Conservation (phyloP, 1,140 invertebrate genomes). For the Nixonia krombeini region DNA sequence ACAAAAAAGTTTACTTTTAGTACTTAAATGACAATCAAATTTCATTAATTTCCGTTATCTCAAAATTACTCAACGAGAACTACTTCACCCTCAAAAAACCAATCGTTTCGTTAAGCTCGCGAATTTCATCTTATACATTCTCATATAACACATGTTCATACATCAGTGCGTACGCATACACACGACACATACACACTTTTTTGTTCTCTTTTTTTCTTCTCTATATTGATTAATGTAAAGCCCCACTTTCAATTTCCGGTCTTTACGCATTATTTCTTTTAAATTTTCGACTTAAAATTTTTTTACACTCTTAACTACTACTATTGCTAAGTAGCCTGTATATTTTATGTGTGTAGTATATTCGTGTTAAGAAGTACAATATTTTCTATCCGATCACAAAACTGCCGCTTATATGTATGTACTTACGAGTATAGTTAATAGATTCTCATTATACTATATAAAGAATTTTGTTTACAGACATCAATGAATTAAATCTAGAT, state of each 20-base stretch:
- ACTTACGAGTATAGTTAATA: conserved; percentile 3
- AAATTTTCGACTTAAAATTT: neutral
- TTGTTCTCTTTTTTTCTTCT: neutral
- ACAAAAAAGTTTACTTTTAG: too few relatives aligned
- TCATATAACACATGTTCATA: too few relatives aligned
- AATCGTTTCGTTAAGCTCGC: too few relatives aligned
- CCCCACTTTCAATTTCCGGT: neutral
- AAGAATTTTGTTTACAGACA: conserved; percentile 38
- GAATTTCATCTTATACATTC: neutral
- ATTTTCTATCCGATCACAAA: conserved; percentile 3
- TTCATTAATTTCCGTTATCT: too few relatives aligned
- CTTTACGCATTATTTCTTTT: neutral
- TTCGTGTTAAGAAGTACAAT: neutral
- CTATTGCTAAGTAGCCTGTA: conserved; percentile 3
- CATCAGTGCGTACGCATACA: too few relatives aligned
- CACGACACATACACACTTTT: too few relatives aligned
- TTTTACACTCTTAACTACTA: conserved; percentile 2
- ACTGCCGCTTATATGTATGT: neutral
- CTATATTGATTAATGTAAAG: neutral
- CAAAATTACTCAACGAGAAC: too few relatives aligned
- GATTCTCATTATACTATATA: neutral
- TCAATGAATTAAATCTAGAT: conserved; percentile 39
- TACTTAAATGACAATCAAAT: too few relatives aligned
- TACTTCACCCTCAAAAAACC: too few relatives aligned
- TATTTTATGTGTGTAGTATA: neutral